phyloP scores from a whole-genome alignment of 1,140 invertebrate genomes.

The Coptotermes formosanus region DNA sequence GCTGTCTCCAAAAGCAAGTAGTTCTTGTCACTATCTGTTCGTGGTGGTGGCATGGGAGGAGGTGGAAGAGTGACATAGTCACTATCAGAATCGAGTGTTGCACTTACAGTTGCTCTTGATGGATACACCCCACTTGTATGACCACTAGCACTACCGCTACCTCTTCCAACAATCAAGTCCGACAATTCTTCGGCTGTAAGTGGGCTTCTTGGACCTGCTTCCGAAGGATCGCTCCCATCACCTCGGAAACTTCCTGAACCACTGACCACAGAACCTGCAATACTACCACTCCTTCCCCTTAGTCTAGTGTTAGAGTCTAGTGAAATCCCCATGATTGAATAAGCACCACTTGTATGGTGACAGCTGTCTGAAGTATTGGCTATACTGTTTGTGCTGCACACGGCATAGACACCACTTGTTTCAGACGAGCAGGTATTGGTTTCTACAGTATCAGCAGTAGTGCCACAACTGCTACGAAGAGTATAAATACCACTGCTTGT shows the following conservation, averaged over 20 bases:
- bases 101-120: slow-evolving; percentile 73
- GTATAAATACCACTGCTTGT: slow-evolving; percentile 53
- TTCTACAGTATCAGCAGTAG: slow-evolving; percentile 35
- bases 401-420: slow-evolving; percentile 49
- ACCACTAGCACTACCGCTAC: slow-evolving; percentile 43
- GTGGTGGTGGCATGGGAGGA: slow-evolving; percentile 53
- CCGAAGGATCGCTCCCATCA: slow-evolving; percentile 81
- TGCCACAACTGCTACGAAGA: slow-evolving; percentile 52
- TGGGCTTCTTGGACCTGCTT: slow-evolving; percentile 65
- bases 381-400: slow-evolving; percentile 25
- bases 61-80: slow-evolving; percentile 83
- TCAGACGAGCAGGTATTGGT: slow-evolving; percentile 49
- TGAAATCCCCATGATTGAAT: slow-evolving; percentile 7
- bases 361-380: slow-evolving; percentile 21
- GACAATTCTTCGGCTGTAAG: slow-evolving; percentile 77
- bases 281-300: slow-evolving; percentile 39
- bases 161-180: slow-evolving; percentile 73
- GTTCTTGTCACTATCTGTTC: slow-evolving; percentile 59
- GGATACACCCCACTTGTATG: slow-evolving; percentile 61
- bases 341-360: not conserved
- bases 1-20: slow-evolving; percentile 37
- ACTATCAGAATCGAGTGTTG: slow-evolving; percentile 80
- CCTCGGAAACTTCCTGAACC: slow-evolving; percentile 73
- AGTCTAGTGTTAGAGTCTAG: slow-evolving; percentile 31
- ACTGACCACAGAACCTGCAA: slow-evolving; percentile 68